Conservation (phyloP, 2,797 vertebrate species). For the Staurois parvus region DNA sequence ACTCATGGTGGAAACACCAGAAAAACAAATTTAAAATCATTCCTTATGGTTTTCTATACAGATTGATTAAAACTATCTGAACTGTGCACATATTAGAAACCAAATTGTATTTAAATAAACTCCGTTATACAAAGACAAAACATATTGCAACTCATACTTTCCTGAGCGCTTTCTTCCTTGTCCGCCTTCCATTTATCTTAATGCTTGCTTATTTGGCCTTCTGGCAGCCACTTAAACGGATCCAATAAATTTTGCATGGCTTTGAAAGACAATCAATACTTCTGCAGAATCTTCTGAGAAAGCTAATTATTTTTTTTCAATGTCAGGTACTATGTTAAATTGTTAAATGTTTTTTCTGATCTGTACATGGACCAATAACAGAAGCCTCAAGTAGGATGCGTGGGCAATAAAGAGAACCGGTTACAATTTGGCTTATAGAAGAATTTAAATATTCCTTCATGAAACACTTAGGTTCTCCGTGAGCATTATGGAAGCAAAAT, state of each 20-base stretch:
- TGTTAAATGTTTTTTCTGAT: slow-evolving; percentile 3
- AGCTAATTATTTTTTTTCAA: slow-evolving; percentile 47
- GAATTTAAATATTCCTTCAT: too few species aligned
- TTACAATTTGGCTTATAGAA: too few species aligned
- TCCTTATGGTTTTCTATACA: neutral
- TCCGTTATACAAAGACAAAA: neutral
- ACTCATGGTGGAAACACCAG: too few species aligned
- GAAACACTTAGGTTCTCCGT: too few species aligned
- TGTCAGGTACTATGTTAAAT: slow-evolving; percentile 36
- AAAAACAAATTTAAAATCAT: too few species aligned
- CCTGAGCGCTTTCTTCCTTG: neutral
- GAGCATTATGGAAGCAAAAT: too few species aligned
- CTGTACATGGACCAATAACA: slow-evolving; percentile 6
- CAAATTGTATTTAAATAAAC: neutral
- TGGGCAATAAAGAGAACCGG: too few species aligned
- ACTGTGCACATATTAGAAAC: neutral
- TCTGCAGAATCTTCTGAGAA: slow-evolving; percentile 50
- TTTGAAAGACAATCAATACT: slow-evolving; percentile 57
- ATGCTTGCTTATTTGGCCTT: slow-evolving; percentile 41
- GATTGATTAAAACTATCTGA: neutral
- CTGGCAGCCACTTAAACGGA: slow-evolving; percentile 54
- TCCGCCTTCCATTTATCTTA: slow-evolving; percentile 31
- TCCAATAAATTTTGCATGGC: slow-evolving; percentile 59
- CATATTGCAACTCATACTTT: neutral
- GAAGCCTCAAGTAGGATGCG: neutral